Percentiles rank a stretch among this genome's conserved stretches.
Conservation (phyloP, 1,140 invertebrate genomes). For the Meteorus sp. region DNA sequence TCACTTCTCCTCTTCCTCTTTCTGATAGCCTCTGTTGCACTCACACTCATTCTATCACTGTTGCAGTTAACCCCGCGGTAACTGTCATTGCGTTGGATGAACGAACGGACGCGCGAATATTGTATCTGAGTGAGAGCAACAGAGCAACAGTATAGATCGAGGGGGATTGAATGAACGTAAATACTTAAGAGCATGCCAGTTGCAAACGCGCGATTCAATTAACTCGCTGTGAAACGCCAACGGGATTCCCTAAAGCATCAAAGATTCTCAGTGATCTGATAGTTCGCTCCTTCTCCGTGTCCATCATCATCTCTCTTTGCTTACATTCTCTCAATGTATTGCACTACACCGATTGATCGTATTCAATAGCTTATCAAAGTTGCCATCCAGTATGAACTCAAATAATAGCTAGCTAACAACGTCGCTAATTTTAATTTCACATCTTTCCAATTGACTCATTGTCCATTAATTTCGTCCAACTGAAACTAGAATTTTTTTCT, state of each 20-base stretch:
- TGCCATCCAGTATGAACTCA: too few species aligned
- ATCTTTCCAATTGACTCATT: too few species aligned
- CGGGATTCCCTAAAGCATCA: slow-evolving; percentile 33
- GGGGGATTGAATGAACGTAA: slow-evolving; percentile 1
- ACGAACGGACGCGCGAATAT: not conserved
- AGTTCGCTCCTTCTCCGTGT: too few species aligned
- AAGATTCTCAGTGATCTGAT: slow-evolving; percentile 31
- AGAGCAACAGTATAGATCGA: not conserved
- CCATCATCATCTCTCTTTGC: not conserved
- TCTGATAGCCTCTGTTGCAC: too few species aligned
- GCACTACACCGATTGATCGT: not conserved
- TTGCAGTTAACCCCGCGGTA: slow-evolving; percentile 27
- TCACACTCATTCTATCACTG: slow-evolving; percentile 3
- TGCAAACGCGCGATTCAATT: slow-evolving; percentile 30
- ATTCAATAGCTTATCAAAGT: too few species aligned
- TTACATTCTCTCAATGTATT: slow-evolving; percentile 4
- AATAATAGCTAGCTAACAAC: too few species aligned
- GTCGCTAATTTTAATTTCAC: too few species aligned
- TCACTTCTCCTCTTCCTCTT: too few species aligned
- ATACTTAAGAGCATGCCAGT: slow-evolving; percentile 14
- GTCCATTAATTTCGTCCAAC: too few species aligned
- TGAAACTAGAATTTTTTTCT: too few species aligned
- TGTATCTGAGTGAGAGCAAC: not conserved
- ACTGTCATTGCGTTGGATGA: slow-evolving; percentile 24
- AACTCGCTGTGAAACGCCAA: slow-evolving; percentile 29